Evolutionary conservation across 2,888 invertebrate species (phyloP), one percentile per base, ranked within the genome.

Genomic region (Drepana falcataria): DNA sequence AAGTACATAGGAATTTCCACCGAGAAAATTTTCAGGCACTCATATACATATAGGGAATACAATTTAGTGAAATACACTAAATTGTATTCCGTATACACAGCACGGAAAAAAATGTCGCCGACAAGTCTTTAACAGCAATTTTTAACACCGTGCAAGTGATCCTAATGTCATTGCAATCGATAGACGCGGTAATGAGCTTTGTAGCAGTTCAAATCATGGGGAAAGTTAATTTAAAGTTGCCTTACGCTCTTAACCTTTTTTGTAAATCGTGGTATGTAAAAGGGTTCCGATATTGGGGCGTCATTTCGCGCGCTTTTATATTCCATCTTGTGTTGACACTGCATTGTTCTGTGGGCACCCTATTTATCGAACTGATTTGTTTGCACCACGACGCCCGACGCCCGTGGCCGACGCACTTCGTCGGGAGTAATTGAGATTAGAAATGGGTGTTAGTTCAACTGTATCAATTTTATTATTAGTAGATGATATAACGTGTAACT

Each of bases 351-450:
- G 80, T 65, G 79, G 79, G 73, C 74, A 73, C 77, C 76, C 83
- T 83, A 76, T 84, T 84, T 86, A 85, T 87, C 79, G 80, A 77
- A 79, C 79, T 82, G 84, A 86, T 87, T 86, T 87, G 85, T 87
- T 87, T 87, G 83, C 83, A 77, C 68, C 79, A 75, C 79, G 75
- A 68, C 79, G 79, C 79, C 72, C 67, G 75, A 59, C 65, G 62
- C 69, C 64, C 60, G 59, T 58, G 67, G 62, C 65, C 64, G 63
- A 51, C 48, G n/a, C 51, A 48, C 57, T 57, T 61, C 66, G 68
- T 68, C 66, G 65, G 68, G 59, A 68, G 81, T 83, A 81, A 86
- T 85, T 83, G 83, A 85, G 82, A 83, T 72, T 77, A 69, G 65
- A 65, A 64, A 73, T 69, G 69, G 74, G 71, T 75, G 72, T 73